Conservation (phyloP, 2,888 invertebrate species). For the Synanthedon myopaeformis region DNA sequence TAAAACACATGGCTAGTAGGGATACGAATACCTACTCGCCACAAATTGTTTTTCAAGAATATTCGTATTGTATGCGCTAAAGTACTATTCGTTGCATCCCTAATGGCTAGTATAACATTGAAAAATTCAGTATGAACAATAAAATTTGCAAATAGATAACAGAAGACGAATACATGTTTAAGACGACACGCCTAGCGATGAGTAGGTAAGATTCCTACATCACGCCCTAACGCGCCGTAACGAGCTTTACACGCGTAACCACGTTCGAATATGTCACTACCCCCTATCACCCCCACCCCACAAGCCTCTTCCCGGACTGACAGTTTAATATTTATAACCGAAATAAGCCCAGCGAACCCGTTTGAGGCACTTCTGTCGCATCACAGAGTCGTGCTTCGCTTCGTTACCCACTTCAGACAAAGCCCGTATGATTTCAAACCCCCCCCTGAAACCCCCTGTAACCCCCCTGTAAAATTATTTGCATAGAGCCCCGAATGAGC, state of each 20-base stretch:
- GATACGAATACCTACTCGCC: no score
- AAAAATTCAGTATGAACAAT: no score
- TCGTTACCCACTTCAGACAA: constrained; percentile 66
- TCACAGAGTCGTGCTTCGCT: constrained; percentile 61
- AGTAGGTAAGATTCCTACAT: constrained; percentile 5
- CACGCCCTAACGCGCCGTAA: constrained; percentile 28
- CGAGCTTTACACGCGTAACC: constrained; percentile 49
- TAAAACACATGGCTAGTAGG: no score
- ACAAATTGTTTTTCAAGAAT: no score
- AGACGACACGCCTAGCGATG: not conserved
- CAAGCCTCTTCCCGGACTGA: constrained; percentile 18
- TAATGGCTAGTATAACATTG: no score
- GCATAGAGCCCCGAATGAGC: constrained; percentile 69
- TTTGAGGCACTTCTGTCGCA: constrained; percentile 59
- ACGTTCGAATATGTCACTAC: constrained; percentile 10
- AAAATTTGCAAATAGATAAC: no score
- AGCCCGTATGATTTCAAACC: constrained; percentile 60
- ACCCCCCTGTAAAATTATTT: constrained; percentile 57
- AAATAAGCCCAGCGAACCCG: constrained; percentile 49
- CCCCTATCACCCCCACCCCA: constrained; percentile 9
- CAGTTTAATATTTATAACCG: constrained; percentile 63
- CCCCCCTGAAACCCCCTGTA: constrained; percentile 10
- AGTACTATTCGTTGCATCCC: no score
- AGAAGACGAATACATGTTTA: no score
- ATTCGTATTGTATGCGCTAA: no score